Evolutionary conservation across 2,113 vertebrate genomes (phyloP).

Genomic region (Pagrus major): DNA sequence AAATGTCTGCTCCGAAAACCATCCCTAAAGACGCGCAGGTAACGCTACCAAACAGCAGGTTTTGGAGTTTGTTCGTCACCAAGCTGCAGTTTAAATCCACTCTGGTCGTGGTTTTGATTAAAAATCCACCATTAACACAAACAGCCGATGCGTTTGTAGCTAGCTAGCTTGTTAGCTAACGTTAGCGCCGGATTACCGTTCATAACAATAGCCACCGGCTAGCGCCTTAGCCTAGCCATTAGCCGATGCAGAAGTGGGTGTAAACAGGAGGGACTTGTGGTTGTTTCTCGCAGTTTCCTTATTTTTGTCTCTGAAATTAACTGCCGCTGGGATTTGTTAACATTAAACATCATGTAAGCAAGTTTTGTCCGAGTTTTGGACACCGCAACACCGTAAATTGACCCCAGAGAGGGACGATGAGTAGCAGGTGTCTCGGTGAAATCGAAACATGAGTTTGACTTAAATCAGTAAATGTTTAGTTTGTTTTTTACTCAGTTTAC

Average conservation of each 20-base stretch:
- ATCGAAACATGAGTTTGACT: too few relatives aligned
- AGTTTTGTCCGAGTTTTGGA: not conserved
- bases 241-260: not conserved
- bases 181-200: not conserved
- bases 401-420: not conserved
- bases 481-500: too few relatives aligned
- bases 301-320: not conserved
- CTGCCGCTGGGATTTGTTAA: too few relatives aligned
- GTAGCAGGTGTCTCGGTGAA: not conserved
- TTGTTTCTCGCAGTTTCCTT: not conserved
- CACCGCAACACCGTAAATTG: not conserved
- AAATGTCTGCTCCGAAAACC: slow-evolving; percentile 79
- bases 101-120: rapidly evolving
- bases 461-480: too few relatives aligned
- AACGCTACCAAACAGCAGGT: rapidly evolving
- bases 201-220: not conserved
- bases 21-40: slow-evolving; percentile 81
- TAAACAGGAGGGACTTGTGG: not conserved
- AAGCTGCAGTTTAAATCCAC: rapidly evolving
- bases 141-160: not conserved
- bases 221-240: slow-evolving; percentile 25
- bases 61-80: rapidly evolving
- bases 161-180: slow-evolving; percentile 17
- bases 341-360: not conserved
- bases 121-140: rapidly evolving